These are phyloP conservation scores for Lampropteryx suffumata DNA, from an alignment of 2,888 invertebrate species.

Conservation along the genomic window DNA sequence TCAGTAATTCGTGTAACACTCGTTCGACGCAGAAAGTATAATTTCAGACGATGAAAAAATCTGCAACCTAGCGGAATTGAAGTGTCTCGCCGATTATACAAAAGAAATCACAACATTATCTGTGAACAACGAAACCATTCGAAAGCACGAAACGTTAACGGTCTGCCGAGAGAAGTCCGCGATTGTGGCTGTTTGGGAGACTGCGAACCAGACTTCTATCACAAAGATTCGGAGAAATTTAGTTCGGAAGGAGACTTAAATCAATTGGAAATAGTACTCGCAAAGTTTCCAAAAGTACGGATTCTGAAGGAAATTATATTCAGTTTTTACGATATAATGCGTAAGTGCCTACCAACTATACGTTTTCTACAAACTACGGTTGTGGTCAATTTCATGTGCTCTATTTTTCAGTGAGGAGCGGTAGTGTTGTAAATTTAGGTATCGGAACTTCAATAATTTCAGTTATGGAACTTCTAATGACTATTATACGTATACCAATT, in stretches of 20 bases:
- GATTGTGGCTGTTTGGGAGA: constrained; percentile 65
- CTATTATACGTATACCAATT: constrained; percentile 45
- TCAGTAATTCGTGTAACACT: too few species aligned
- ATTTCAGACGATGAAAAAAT: constrained; percentile 61
- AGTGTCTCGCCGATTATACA: constrained; percentile 58
- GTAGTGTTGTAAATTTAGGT: constrained; percentile 68
- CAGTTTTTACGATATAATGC: constrained; percentile 86
- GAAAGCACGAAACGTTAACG: constrained; percentile 37
- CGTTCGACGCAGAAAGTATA: too few species aligned
- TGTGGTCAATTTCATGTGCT: too few species aligned
- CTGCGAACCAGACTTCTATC: constrained; percentile 65
- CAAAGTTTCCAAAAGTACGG: constrained; percentile 87
- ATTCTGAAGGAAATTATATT: constrained; percentile 86
- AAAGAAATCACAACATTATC: constrained; percentile 60
- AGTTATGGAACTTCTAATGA: constrained; percentile 58
- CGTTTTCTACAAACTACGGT: too few species aligned
- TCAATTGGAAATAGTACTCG: constrained; percentile 75
- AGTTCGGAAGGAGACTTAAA: constrained; percentile 44
- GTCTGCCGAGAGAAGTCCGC: constrained; percentile 52
- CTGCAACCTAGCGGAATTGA: constrained; percentile 61
- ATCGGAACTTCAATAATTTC: constrained; percentile 71
- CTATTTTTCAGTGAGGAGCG: constrained; percentile 60
- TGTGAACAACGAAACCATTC: constrained; percentile 46
- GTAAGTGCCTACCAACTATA: too few species aligned
- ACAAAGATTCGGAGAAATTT: constrained; percentile 57